Evolutionary conservation across 1,140 invertebrate species (phyloP), one percentile per base, ranked within the genome.

Genomic region (Arctopsyche grandis): DNA sequence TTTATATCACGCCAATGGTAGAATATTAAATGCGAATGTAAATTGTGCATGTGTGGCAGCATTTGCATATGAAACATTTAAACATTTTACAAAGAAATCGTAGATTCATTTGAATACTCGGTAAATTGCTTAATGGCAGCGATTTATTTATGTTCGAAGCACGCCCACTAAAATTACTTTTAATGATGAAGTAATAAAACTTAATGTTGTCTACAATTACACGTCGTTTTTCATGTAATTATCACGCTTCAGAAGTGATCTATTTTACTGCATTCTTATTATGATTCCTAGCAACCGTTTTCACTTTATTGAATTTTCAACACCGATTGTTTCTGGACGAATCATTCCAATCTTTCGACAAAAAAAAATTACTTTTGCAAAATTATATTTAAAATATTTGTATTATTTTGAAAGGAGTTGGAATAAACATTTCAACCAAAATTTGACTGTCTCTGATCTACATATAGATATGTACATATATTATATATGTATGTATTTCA

Each of bases 161-260:
- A 71, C 69, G 69, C 69, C 69, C 44, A 71, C 44, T 71, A 22
- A 44, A 71, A 71, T 74, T 74, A 74, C 24, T 26, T 58, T 74
- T 74, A 74, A 74, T 58, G 71, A 74, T 74, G 71, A 74, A 58
- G 71, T 26, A 74, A 74, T 74, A 74, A 74, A 74, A 58, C 43
- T 46, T 44, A 71, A 71, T 48, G 69, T 74, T 52, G 52, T 22
- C 19, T 74, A 38, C 71, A 58, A 74, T 74, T 74, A 74, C 69
- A 71, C 69, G 38, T 44, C 24, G 44, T 58, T 26, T 19, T 38
- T 19, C 71, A n/a, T 24, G 22, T 74, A 52, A 74, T 74, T 74
- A 74, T 74, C 48, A 58, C 71, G 71, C 71, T 74, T 74, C 71
- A 48, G 16, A 38, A 46, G 69, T 71, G 69, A 71, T 71, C 38